These are phyloP conservation scores for Luperina testacea DNA, from an alignment of 2,888 invertebrate genomes.

Conservation along the genomic window DNA sequence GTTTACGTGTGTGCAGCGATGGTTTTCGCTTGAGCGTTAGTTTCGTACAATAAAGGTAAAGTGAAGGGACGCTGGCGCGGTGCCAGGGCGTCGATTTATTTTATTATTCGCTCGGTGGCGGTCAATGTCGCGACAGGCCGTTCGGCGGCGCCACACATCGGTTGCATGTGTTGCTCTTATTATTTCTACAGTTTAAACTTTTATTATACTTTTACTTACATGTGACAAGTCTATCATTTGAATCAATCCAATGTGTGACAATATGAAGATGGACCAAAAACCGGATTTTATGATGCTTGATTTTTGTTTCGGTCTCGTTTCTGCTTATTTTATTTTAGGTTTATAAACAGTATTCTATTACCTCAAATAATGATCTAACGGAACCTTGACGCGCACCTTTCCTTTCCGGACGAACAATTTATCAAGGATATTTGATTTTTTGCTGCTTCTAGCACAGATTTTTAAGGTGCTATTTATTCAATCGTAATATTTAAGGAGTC, in stretches of 20 bases:
- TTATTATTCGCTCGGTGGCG: slow-evolving; percentile 88
- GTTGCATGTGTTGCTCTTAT: slow-evolving; percentile 82
- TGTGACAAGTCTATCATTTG: slow-evolving; percentile 45
- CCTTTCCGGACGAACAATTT: slow-evolving; percentile 60
- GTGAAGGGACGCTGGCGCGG: slow-evolving; percentile 86
- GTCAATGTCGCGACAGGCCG: slow-evolving; percentile 88
- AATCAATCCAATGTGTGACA: slow-evolving; percentile 35
- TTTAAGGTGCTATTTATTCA: slow-evolving; percentile 22
- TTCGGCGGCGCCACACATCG: slow-evolving; percentile 80
- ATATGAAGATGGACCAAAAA: not conserved
- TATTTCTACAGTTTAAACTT: slow-evolving; percentile 73
- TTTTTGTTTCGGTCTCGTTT: not conserved
- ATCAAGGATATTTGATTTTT: slow-evolving; percentile 61
- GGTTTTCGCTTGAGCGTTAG: slow-evolving; percentile 69
- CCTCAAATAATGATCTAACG: slow-evolving; percentile 54
- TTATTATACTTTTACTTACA: slow-evolving; percentile 57
- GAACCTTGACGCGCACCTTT: slow-evolving; percentile 62
- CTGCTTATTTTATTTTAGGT: slow-evolving; percentile 17
- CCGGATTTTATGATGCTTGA: not conserved
- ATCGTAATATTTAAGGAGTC: slow-evolving; percentile 1
- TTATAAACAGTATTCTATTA: slow-evolving; percentile 24
- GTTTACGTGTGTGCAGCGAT: slow-evolving; percentile 65
- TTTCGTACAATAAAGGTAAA: slow-evolving; percentile 79
- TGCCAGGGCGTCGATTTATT: slow-evolving; percentile 87
- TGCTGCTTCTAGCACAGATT: slow-evolving; percentile 19